phyloP scores from a whole-genome alignment of 2,797 vertebrate genomes.

The Petrocephalus sullivani region DNA sequence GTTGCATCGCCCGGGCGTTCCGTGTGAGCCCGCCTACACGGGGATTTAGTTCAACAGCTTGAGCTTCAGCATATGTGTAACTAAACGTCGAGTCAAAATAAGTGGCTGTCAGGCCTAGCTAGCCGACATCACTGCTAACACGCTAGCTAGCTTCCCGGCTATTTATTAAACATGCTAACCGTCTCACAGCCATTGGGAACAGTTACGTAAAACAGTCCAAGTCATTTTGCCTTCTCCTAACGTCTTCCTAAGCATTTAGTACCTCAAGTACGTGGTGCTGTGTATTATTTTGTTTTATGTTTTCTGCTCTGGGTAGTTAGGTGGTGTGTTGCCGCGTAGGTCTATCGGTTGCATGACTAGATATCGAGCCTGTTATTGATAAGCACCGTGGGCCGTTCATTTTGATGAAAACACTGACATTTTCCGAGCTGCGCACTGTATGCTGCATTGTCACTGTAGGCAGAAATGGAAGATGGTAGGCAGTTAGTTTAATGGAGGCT shows the following conservation, averaged over 20 bases:
- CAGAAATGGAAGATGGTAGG: not conserved
- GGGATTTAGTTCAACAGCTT: not conserved
- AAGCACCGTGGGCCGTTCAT: not conserved
- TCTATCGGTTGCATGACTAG: not conserved
- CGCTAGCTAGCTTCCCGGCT: not conserved
- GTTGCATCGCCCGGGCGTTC: not conserved
- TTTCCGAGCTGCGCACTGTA: not conserved
- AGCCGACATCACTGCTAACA: not conserved
- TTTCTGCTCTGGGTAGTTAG: not conserved
- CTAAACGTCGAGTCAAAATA: constrained; percentile 46
- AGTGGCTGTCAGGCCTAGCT: constrained; percentile 35
- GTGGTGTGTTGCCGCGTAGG: not conserved
- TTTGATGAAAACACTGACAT: constrained; percentile 12
- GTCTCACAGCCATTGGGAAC: not conserved
- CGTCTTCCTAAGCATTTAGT: not conserved
- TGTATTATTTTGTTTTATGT: not conserved
- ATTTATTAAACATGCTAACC: not conserved
- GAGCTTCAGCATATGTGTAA: not conserved
- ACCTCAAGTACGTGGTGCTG: not conserved
- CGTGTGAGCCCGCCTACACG: not conserved
- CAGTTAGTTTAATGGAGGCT: not conserved
- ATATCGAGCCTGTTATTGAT: not conserved
- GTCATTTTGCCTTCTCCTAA: not conserved
- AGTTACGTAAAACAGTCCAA: not conserved
- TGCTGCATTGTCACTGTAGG: not conserved